Evolutionary conservation across 2,113 vertebrate genomes (phyloP), one percentile per base, ranked within the genome.

Genomic region (Fulica atra): DNA sequence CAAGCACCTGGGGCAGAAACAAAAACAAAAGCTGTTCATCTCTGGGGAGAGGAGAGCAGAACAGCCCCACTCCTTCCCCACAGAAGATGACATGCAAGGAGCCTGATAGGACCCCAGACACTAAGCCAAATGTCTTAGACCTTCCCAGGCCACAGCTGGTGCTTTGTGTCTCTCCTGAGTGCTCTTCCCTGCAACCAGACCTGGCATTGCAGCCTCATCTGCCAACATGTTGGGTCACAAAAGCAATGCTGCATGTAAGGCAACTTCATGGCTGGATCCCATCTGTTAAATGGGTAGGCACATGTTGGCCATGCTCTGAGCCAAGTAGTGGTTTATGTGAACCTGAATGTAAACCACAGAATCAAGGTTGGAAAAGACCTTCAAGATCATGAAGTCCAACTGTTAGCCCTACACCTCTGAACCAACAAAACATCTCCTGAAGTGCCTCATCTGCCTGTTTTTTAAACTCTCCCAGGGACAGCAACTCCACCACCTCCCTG

Each of bases 171-270:
- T 79, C 50, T 72, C 50, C 29, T 38, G 20, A 66, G 17, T 23
- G 35, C 20, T 20, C 17, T 76, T 23, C 31, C 28, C 53, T 92
- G 44, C 42, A 93, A 36, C 13, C 36, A 89, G 66, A 44, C 16
- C 42, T 68, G 57, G 23, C 2, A 3, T 60, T 36, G 18, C 0
- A 1, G 20, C 1, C 3, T 15, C 4, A 28, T 60, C 11, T 74
- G 29, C 17, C 38, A 18, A 24, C 0, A 0, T 2, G 1, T 16
- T 0, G 2, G 16, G 24, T 86, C 46, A 3, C n/a, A 38, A 85
- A 60, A 54, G 10, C 18, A 76, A 21, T 0, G 0, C 29, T 68
- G 14, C 28, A 18, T 1, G 0, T 42, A 35, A 85, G 31, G 13
- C 15, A 81, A 1, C 38, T 53, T 54, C 64, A 21, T 16, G 42